Evolutionary conservation across 2,888 invertebrate species (phyloP).

Genomic region (Rhogogaster chlorosoma): DNA sequence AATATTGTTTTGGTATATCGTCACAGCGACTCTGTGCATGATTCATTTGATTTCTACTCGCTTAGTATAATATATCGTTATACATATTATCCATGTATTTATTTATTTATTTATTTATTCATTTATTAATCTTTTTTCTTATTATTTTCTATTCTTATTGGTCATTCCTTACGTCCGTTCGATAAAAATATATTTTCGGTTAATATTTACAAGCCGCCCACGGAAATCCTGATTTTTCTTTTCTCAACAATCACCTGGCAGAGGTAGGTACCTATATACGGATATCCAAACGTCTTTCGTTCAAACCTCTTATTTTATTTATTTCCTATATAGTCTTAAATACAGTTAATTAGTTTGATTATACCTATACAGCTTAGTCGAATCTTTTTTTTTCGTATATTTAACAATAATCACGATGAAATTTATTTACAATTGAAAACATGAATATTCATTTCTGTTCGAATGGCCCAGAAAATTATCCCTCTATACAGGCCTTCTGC

Average conservation of each 20-base stretch:
- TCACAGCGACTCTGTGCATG: conserved; percentile 76
- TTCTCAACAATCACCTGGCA: conserved; percentile 23
- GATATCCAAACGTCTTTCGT: neutral
- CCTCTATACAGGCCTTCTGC: neutral
- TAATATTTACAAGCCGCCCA: conserved; percentile 50
- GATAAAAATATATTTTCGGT: conserved; percentile 68
- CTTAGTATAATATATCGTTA: conserved; percentile 54
- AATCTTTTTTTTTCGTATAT: neutral
- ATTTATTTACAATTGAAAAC: conserved; percentile 17
- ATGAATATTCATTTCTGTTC: neutral
- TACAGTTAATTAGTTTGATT: conserved; percentile 44
- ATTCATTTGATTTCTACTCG: conserved; percentile 72
- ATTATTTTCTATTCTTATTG: conserved; percentile 55
- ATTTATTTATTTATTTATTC: neutral
- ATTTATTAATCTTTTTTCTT: neutral
- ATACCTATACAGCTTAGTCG: neutral
- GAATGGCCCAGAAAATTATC: neutral
- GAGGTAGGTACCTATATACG: conserved; percentile 46
- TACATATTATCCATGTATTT: conserved; percentile 19
- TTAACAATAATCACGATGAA: neutral
- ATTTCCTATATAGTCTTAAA: conserved; percentile 54
- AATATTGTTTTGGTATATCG: conserved; percentile 77
- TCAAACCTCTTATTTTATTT: conserved; percentile 55
- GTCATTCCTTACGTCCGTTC: conserved; percentile 63
- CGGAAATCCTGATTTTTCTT: neutral